Base-by-base conservation (phyloP, 2,888 invertebrate genomes). In the Xylocampa areola region DNA sequence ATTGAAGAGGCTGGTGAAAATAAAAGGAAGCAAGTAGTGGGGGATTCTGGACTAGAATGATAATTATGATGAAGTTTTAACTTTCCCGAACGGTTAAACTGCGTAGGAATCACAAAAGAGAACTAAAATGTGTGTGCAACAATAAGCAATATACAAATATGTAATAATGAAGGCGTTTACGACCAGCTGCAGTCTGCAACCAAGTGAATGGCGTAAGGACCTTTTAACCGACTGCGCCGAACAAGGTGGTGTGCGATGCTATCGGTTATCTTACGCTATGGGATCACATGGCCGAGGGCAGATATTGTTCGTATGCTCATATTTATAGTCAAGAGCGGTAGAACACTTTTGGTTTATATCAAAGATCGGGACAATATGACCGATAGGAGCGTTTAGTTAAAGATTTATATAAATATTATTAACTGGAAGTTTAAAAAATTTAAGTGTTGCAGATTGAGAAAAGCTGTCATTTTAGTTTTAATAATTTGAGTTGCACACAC, bases 161-260 rank as follows among this genome's bases (percentile, higher is more conserved):
- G 25, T 33, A 16, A 17, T 19, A 50, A 55, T 21, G 30, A 16
- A 14, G 11, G 6, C 23, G 45, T 43, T 43, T 71, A 65, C 68
- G 66, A 67, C 77, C 79, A 79, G 82, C 73, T 76, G 73, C 40
- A 10, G 40, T 29, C 30, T 67, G 75, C 79, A n/a, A n/a, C n/a
- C n/a, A 57, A 73, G 79, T 64, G 72, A 68, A 74, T 86, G 84
- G 79, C 73, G 81, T 77, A 84, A 85, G 79, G 79, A 84, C 85
- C 87, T 84, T 86, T 86, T 87, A 85, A 67, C 80, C 81, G 79
- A 83, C 73, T 82, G 75, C 75, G 73, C 77, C 71, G 73, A 55
- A 74, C 67, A 73, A 83, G 86, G 82, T 79, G 77, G 76, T 82
- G 81, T 83, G 63, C 83, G 67, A 67, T 72, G 61, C 14, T 74